Evolutionary conservation across 2,888 invertebrate species (phyloP).

Genomic region (Acanthosepion esculentum): DNA sequence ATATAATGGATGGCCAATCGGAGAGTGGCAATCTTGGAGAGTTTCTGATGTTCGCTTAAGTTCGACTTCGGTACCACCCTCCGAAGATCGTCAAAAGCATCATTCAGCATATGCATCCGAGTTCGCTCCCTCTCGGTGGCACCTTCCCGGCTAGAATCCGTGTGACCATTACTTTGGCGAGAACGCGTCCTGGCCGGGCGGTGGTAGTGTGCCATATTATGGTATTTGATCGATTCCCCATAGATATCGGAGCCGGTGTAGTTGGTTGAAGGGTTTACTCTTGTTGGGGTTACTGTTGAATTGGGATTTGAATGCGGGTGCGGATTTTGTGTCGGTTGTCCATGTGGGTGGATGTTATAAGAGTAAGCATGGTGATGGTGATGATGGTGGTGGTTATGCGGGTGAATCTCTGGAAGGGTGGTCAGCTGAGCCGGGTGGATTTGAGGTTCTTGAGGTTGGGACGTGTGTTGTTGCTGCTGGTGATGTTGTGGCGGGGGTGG

Average conservation of each 20-base stretch:
- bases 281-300: not conserved
- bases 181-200: constrained; percentile 37
- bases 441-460: not conserved
- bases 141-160: constrained; percentile 61
- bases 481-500: not conserved
- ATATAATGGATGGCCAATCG: constrained; percentile 75
- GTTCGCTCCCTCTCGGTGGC: constrained; percentile 73
- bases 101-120: constrained; percentile 75
- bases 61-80: constrained; percentile 73
- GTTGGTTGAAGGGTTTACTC: not conserved
- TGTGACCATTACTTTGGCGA: constrained; percentile 10
- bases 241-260: not conserved
- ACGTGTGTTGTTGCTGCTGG: not conserved
- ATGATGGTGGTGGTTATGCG: constrained; percentile 23
- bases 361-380: not conserved
- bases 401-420: not conserved
- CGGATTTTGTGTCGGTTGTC: not conserved
- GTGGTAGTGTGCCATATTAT: not conserved
- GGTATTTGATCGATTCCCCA: not conserved
- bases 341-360: not conserved
- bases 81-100: constrained; percentile 73
- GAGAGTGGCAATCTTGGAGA: constrained; percentile 75
- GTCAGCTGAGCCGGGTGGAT: not conserved
- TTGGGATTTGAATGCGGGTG: not conserved
- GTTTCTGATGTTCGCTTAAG: constrained; percentile 73